Percentiles rank a stretch among this genome's conserved stretches.
phyloP scores from a whole-genome alignment of 2,797 vertebrate species.

The Todus mexicanus region DNA sequence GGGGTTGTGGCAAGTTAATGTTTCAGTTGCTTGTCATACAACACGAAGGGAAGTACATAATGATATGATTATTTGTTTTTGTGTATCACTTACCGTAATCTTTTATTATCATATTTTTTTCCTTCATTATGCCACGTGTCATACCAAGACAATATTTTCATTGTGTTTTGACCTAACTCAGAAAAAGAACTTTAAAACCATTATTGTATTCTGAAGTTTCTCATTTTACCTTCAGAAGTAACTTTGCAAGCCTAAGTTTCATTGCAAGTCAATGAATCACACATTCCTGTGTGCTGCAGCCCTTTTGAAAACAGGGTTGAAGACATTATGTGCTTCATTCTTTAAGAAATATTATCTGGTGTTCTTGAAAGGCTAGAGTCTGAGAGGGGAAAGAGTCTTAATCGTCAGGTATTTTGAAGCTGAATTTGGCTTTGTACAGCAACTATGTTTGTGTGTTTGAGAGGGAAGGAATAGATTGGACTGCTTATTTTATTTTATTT shows the following conservation, averaged over 20 bases:
- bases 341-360: background rate
- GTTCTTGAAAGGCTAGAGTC: background rate
- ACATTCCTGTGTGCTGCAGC: background rate
- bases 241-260: background rate
- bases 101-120: background rate
- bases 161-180: background rate
- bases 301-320: background rate
- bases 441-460: rapidly evolving
- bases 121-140: background rate
- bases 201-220: background rate
- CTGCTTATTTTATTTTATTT: background rate
- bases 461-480: background rate
- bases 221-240: background rate
- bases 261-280: constrained; percentile 12
- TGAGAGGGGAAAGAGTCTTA: background rate
- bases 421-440: background rate
- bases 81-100: background rate
- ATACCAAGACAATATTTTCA: background rate
- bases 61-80: background rate
- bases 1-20: background rate
- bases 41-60: background rate
- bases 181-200: background rate
- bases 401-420: background rate
- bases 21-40: background rate
- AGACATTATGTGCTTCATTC: background rate